Conservation (phyloP, 1,140 invertebrate genomes). For the Aphelenchoides besseyi region DNA sequence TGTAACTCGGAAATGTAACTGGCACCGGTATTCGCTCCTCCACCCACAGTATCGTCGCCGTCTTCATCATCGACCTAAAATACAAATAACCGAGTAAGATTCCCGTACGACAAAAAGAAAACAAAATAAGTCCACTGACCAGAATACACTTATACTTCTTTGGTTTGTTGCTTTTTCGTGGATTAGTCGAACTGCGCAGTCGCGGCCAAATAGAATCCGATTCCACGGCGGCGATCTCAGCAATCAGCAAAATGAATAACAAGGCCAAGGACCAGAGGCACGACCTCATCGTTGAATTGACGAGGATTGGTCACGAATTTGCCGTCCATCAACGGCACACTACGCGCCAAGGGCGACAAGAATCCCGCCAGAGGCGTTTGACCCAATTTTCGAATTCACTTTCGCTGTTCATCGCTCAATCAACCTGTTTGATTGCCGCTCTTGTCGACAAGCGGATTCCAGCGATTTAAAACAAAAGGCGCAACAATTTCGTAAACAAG, state of each 20-base stretch:
- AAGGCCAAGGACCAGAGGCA: neutral
- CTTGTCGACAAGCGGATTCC: too few species aligned
- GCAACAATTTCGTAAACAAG: neutral
- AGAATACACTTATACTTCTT: neutral
- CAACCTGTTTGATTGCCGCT: conserved; percentile 1
- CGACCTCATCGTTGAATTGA: neutral
- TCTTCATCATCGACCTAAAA: conserved; percentile 1
- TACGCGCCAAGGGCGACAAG: too few species aligned
- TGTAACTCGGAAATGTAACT: neutral
- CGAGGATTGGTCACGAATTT: neutral
- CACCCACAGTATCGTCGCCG: neutral
- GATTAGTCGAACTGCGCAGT: neutral
- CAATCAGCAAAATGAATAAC: neutral
- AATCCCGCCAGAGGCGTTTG: neutral
- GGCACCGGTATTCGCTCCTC: neutral
- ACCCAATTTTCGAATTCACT: conserved; percentile 1
- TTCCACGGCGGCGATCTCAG: neutral
- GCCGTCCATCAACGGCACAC: neutral
- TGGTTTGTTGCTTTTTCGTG: conserved; percentile 6
- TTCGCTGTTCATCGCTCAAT: neutral
- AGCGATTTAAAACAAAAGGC: conserved; percentile 5
- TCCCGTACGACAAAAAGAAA: neutral
- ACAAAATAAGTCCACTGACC: neutral
- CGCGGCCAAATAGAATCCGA: neutral
- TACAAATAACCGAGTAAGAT: neutral